Percentiles rank a stretch among this genome's conserved stretches.
Evolutionary conservation across 1,140 invertebrate species (phyloP).

Genomic region (Holotrichia oblita): DNA sequence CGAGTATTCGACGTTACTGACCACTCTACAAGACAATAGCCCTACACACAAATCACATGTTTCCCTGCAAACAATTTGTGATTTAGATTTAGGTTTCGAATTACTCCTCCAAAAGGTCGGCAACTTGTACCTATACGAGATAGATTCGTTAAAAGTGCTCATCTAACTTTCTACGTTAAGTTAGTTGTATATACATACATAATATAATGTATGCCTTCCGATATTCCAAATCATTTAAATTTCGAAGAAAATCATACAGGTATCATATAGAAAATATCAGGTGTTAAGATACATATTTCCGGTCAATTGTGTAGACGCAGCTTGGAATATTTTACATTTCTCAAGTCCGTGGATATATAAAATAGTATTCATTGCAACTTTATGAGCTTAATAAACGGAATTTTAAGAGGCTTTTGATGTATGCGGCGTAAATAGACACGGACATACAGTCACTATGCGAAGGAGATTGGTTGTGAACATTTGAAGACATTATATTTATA

Average conservation of each 20-base stretch:
- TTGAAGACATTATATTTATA: neutral
- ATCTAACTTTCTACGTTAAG: no score
- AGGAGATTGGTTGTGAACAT: neutral
- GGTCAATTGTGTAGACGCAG: neutral
- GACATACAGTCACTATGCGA: neutral
- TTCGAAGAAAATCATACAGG: neutral
- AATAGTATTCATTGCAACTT: conserved; percentile 17
- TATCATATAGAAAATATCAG: neutral
- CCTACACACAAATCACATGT: no score
- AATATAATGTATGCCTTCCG: no score
- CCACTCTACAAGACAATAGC: no score
- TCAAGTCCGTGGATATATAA: neutral
- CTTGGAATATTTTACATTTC: conserved; percentile 9
- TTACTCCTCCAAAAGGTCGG: no score
- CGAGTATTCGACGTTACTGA: no score
- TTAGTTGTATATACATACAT: no score
- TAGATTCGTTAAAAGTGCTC: no score
- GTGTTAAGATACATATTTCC: conserved; percentile 1
- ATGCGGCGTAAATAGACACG: neutral
- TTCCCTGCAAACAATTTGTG: no score
- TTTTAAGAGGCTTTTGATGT: conserved; percentile 20
- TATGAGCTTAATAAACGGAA: conserved; percentile 13
- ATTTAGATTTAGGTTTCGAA: no score
- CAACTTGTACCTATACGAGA: no score
- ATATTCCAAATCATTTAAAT: neutral